A percentile compares a stretch with the other conserved stretches of the same genome.
Conservation (phyloP, 2,888 invertebrate species). For the Scaptodrosophila latifasciaeformis region DNA sequence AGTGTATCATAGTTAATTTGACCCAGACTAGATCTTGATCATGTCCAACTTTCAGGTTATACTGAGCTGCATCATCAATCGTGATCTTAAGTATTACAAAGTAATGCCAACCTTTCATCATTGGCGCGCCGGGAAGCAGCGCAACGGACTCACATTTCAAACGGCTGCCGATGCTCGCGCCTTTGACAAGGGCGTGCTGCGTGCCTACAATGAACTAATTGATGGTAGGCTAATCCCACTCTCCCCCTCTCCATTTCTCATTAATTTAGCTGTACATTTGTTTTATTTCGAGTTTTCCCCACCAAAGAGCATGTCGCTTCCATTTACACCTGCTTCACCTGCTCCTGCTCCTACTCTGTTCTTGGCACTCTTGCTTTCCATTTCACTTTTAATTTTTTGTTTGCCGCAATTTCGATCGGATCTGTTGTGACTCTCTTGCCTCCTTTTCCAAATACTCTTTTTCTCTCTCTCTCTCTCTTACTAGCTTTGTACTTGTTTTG, state of each 20-base stretch:
- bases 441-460: neutral
- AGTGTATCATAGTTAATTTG: conserved; percentile 67
- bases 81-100: conserved; percentile 97
- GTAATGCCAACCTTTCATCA: conserved; percentile 99
- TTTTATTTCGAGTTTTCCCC: too few relatives aligned
- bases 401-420: too few relatives aligned
- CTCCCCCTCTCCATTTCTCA: too few relatives aligned
- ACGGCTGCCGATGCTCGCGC: conserved; percentile 95
- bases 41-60: too few relatives aligned
- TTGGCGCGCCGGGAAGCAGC: conserved; percentile 96
- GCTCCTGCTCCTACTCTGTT: too few relatives aligned
- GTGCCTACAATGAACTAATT: conserved; percentile 90
- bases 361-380: too few relatives aligned
- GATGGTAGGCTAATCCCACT: conserved; percentile 86
- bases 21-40: neutral
- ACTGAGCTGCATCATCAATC: conserved; percentile 94
- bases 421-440: neutral
- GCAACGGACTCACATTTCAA: conserved; percentile 96
- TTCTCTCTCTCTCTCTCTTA: neutral
- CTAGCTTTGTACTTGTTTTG: neutral
- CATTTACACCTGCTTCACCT: too few relatives aligned
- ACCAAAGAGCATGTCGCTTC: too few relatives aligned
- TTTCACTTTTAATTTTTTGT: too few relatives aligned
- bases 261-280: too few relatives aligned
- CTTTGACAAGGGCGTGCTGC: conserved; percentile 93